Conservation (phyloP, 2,113 vertebrate species). For the Sardina pilchardus region DNA sequence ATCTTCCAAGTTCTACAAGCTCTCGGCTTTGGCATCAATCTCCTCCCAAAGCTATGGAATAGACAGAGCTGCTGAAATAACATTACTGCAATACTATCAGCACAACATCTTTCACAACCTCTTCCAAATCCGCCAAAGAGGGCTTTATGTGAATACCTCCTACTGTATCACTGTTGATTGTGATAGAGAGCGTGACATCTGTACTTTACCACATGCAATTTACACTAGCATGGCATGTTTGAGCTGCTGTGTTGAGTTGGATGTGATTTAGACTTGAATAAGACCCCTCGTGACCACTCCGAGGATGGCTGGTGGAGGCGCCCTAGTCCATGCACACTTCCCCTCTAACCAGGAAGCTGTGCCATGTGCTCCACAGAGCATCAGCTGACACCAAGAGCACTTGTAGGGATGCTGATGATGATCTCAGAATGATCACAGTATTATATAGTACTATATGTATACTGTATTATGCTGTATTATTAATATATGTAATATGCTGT, state of each 20-base stretch:
- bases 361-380: background rate
- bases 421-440: background rate
- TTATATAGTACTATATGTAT: background rate
- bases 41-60: background rate
- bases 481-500: no score
- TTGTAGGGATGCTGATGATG: background rate
- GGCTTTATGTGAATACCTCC: background rate
- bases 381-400: background rate
- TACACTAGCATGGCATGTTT: background rate
- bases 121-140: background rate
- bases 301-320: background rate
- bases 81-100: background rate
- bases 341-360: background rate
- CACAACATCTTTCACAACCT: background rate
- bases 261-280: background rate
- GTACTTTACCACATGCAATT: no score
- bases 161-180: no score
- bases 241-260: background rate
- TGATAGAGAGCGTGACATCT: background rate
- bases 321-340: background rate
- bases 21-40: background rate
- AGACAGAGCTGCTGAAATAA: background rate
- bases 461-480: background rate
- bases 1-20: constrained; percentile 1
- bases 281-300: background rate